Percentiles rank a stretch among this genome's conserved stretches.
phyloP scores from a whole-genome alignment of 2,113 vertebrate genomes.

The Scomber scombrus region DNA sequence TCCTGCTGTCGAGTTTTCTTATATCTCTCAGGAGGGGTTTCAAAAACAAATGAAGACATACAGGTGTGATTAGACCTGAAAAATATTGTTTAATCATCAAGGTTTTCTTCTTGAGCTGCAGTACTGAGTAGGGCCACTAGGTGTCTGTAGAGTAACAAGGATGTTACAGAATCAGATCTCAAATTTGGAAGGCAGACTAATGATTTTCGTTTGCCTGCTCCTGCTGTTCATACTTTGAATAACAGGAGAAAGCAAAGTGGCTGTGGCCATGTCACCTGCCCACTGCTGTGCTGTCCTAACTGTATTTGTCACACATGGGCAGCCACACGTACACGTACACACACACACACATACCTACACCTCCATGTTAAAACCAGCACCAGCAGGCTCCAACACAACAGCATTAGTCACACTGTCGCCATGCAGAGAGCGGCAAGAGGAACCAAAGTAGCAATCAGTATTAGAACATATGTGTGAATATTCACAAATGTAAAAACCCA shows the following conservation, averaged over 20 bases:
- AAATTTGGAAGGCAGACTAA: background rate
- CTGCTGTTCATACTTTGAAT: background rate
- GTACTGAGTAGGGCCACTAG: conserved; percentile 70
- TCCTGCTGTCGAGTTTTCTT: background rate
- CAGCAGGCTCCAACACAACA: conserved; percentile 1
- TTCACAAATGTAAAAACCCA: background rate
- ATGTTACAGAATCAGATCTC: conserved; percentile 1
- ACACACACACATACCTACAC: background rate
- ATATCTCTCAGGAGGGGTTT: background rate
- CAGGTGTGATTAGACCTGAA: background rate
- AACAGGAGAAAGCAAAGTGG: conserved; percentile 7
- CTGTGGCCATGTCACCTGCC: background rate
- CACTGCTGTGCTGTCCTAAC: background rate
- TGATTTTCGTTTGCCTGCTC: background rate
- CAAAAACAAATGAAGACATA: background rate
- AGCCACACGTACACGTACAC: conserved; percentile 8
- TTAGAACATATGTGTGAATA: conserved; percentile 16
- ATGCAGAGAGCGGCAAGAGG: conserved; percentile 23
- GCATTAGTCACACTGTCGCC: conserved; percentile 34
- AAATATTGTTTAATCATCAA: background rate
- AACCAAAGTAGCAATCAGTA: conserved; percentile 15
- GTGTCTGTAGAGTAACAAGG: conserved; percentile 73
- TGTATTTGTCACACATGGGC: background rate
- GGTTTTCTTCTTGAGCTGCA: conserved; percentile 26
- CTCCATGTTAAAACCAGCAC: conserved; percentile 7